Conservation (phyloP, 1,140 invertebrate genomes). For the Paralvinella palmiformis region DNA sequence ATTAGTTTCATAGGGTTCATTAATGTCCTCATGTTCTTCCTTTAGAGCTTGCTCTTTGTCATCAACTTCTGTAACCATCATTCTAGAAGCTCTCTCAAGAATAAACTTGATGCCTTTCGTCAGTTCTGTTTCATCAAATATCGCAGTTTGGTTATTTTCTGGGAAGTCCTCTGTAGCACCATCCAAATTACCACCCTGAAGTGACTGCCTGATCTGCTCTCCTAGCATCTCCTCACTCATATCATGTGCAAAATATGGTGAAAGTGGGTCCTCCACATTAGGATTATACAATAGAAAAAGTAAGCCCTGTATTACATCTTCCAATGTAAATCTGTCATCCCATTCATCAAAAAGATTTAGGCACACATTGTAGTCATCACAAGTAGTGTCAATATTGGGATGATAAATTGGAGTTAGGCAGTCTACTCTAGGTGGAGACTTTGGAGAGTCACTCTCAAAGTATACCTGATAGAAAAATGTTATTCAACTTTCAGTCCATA, state of each 20-base stretch:
- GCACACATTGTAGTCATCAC: slow-evolving; percentile 28
- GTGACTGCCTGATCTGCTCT: slow-evolving; percentile 29
- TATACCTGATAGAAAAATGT: not conserved
- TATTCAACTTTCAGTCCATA: not conserved
- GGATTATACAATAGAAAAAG: slow-evolving; percentile 37
- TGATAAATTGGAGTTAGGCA: slow-evolving; percentile 37
- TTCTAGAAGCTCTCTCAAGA: no score
- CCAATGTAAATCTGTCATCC: slow-evolving; percentile 22
- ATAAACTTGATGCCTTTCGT: no score
- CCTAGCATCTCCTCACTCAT: slow-evolving; percentile 22
- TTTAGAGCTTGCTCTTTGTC: no score
- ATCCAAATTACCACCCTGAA: slow-evolving; percentile 29
- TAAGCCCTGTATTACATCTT: slow-evolving; percentile 30
- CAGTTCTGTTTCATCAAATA: no score
- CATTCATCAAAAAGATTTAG: slow-evolving; percentile 33
- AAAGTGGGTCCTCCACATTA: slow-evolving; percentile 32
- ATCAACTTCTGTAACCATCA: no score
- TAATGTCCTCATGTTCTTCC: no score
- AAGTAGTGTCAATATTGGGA: slow-evolving; percentile 35
- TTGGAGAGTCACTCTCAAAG: slow-evolving; percentile 17
- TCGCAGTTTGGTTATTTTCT: no score
- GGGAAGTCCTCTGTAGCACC: no score
- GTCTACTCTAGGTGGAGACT: slow-evolving; percentile 21
- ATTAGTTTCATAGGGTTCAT: no score
- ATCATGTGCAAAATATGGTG: slow-evolving; percentile 24